Evolutionary conservation across 2,113 vertebrate genomes (phyloP), one percentile per base, ranked within the genome.

Genomic region (Donacobius atricapilla): DNA sequence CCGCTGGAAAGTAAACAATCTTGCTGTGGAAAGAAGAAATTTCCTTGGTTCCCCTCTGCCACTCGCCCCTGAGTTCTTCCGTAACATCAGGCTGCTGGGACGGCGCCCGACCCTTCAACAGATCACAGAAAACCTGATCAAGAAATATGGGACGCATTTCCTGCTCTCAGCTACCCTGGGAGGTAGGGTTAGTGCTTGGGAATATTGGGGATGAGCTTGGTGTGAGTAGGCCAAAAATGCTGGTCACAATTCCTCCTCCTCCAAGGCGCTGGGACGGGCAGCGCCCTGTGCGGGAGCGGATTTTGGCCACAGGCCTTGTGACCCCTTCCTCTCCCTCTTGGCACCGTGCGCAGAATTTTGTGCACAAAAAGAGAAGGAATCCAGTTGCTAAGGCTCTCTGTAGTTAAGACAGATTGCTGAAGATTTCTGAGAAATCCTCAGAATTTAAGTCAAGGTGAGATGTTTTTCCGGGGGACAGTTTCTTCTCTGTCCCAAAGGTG

Each of bases 61-160:
- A 18, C 98, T 99, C 39, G 99, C 99, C 50, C 98, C 99, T 3
- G 99, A 99, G 95, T 99, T 99, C 96, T 98, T 99, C 97, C 98
- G 98, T 48, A 99, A 99, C 95, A 99, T 99, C 79, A 98, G 99
- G 83, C 98, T 99, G n/a, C 97, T 99, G 18, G 99, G 99, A 97
- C 99, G 99, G 40, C 97, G 99, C 80, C 99, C 99, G 3, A 99
- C 98, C 39, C 98, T 98, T 70, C 99, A 99, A 75, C 98, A 98
- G 96, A 99, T 99, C 98, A 99, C 98, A 79, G 99, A 99, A 94
- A 99, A 99, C 73, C 98, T 99, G 75, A 99, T 99, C 98, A 99
- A 98, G 98, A 99, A 99, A 98, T 99, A 99, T 98, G 99, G 99
- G 81, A 99, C 99, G 18, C 99, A 99, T 96, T 99, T 99, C 97